These are phyloP conservation scores for Cephalopholis sonnerati DNA, from an alignment of 2,113 vertebrate species.

Conservation along the genomic window DNA sequence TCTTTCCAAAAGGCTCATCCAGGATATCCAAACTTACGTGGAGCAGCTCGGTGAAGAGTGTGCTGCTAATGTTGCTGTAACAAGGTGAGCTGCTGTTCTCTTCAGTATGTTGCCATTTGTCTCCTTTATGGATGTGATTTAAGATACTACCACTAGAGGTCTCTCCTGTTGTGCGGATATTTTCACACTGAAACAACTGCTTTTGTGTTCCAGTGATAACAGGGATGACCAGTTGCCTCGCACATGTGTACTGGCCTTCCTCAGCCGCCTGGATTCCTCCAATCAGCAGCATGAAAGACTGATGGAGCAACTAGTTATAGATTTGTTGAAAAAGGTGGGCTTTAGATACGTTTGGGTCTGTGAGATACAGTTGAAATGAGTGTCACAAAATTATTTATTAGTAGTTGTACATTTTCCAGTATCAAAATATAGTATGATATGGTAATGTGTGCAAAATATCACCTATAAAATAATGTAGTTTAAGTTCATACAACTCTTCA, in stretches of 20 bases:
- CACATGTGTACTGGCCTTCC: slow-evolving; percentile 89
- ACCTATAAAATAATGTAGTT: not conserved
- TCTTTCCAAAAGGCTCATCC: slow-evolving; percentile 85
- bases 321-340: slow-evolving; percentile 90
- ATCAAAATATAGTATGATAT: not conserved
- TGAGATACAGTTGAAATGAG: not conserved
- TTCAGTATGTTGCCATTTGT: not conserved
- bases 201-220: slow-evolving; percentile 85
- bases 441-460: not conserved
- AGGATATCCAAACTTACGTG: slow-evolving; percentile 92
- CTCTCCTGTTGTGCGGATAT: slow-evolving; percentile 12
- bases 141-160: slow-evolving; percentile 59
- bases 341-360: not conserved
- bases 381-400: not conserved
- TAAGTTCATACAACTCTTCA: not conserved
- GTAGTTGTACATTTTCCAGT: not conserved
- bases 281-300: slow-evolving; percentile 84
- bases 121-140: not conserved
- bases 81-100: slow-evolving; percentile 56
- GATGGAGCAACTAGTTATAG: slow-evolving; percentile 88
- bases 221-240: slow-evolving; percentile 92
- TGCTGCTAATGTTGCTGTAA: slow-evolving; percentile 86
- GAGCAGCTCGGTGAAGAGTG: slow-evolving; percentile 90
- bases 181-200: slow-evolving; percentile 3
- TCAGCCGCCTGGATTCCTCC: slow-evolving; percentile 88